phyloP scores from a whole-genome alignment of 1,140 invertebrate genomes.

The Bombus superbus region DNA sequence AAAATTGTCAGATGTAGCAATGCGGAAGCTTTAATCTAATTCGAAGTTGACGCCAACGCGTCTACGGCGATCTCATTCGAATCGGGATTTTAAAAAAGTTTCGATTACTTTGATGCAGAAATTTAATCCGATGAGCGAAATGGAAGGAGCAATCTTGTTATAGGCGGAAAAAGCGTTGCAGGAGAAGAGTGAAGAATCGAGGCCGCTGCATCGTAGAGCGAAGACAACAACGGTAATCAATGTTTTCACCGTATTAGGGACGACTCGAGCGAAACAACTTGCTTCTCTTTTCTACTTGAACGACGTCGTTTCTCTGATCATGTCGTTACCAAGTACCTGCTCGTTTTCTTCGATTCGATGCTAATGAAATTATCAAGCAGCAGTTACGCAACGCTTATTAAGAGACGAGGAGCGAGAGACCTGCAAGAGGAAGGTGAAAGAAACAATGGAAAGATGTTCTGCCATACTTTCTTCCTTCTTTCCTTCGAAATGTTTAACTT shows the following conservation, averaged over 20 bases:
- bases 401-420: background rate
- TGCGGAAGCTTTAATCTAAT: background rate
- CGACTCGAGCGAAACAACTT: background rate
- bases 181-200: no score
- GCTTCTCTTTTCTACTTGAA: background rate
- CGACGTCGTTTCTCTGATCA: background rate
- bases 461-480: background rate
- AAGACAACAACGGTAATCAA: constrained; percentile 7
- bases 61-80: background rate
- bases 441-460: no score
- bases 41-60: background rate
- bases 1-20: background rate
- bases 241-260: background rate
- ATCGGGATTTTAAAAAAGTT: background rate
- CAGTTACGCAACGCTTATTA: background rate
- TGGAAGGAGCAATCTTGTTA: constrained; percentile 4
- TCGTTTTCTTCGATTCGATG: background rate
- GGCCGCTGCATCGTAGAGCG: background rate
- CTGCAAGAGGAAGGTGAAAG: no score
- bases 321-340: no score
- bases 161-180: no score
- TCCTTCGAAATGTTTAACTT: background rate
- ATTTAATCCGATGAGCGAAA: constrained; percentile 17
- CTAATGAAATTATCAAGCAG: constrained; percentile 27
- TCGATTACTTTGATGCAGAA: background rate